A percentile compares a stretch with the other conserved stretches of the same genome.
phyloP scores from a whole-genome alignment of 1,140 invertebrate species.

The Pinna nobilis region DNA sequence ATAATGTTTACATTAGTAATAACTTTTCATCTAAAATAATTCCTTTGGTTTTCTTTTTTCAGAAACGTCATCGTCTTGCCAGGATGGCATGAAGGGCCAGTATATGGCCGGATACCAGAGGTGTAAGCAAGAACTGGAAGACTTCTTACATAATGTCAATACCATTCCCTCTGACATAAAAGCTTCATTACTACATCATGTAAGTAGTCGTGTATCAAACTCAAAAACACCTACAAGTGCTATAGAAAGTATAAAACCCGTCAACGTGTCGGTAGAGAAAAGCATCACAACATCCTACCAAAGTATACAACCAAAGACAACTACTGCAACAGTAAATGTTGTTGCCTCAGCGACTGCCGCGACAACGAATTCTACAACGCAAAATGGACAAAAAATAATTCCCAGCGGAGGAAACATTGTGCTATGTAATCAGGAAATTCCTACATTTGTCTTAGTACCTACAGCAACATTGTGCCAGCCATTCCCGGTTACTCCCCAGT shows the following conservation, averaged over 20 bases:
- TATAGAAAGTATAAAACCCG: too few species aligned
- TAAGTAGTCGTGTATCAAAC: not conserved
- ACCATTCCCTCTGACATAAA: constrained; percentile 8
- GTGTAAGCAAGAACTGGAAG: constrained; percentile 26
- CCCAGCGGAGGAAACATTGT: constrained; percentile 12
- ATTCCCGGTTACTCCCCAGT: constrained; percentile 9
- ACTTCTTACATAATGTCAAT: constrained; percentile 10
- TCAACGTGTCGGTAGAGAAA: too few species aligned
- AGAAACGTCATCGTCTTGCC: not conserved
- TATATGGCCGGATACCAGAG: constrained; percentile 26
- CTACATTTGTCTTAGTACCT: constrained; percentile 28
- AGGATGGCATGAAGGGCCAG: not conserved
- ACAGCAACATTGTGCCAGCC: constrained; percentile 28
- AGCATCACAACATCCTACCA: not conserved
- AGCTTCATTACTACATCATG: constrained; percentile 6
- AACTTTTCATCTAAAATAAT: too few species aligned
- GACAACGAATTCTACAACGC: constrained; percentile 7
- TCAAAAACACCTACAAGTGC: not conserved
- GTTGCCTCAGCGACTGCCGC: not conserved
- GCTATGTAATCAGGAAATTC: not conserved
- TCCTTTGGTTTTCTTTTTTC: not conserved
- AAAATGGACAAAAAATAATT: too few species aligned
- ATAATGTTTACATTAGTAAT: too few species aligned
- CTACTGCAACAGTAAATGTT: not conserved
- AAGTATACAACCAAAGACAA: not conserved